Base-by-base conservation (phyloP, 2,797 vertebrate genomes). In the Rallus crepitans region DNA sequence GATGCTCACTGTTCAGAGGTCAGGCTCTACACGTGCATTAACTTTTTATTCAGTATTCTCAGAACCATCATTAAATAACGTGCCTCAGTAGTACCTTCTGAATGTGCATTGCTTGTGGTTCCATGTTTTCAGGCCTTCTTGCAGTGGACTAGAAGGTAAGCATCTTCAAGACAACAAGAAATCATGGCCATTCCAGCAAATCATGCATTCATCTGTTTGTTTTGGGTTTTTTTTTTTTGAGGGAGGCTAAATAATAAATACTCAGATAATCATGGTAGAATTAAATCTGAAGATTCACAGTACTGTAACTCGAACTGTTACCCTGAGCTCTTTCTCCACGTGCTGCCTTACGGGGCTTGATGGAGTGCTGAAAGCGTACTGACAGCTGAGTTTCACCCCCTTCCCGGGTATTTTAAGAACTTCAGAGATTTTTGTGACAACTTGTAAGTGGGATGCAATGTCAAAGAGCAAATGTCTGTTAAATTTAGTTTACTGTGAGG, bases 51-150 rank as follows among this genome's bases (percentile, higher is more conserved):
- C 39, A 47, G 0, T 75, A 9, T 75, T 78, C n/a, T 81, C 28
- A 66, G 61, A 78, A 48, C 17, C 18, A 63, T 7, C 47, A 20
- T 20, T 39, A n/a, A 40, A 28, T 53, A 15, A 23, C 6, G 11
- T 7, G 11, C 15, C 25, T 47, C 33, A 47, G 52, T 59, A 37
- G 48, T 39, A 66, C 70, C 48, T 87, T 63, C 59, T 39, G 4
- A 45, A 0, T 53, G 28, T 69, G 56, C n/a, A 33, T 66, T 2
- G 1, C 9, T 1, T 56, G 3, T 18, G 0, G 40, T 77, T 33
- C 69, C 33, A 7, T 59, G 35, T 28, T 78, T 71, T 63, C 33
- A 50, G 57, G 18, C 35, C 35, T 75, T 24, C 50, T 64, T 50
- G 60, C n/a, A 70, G 2, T 12, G 45, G 19, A 10, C 11, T 96